A percentile compares a stretch with the other conserved stretches of the same genome.
Evolutionary conservation across 2,888 invertebrate genomes (phyloP).

Genomic region (Caenorhabditis zanzibari): DNA sequence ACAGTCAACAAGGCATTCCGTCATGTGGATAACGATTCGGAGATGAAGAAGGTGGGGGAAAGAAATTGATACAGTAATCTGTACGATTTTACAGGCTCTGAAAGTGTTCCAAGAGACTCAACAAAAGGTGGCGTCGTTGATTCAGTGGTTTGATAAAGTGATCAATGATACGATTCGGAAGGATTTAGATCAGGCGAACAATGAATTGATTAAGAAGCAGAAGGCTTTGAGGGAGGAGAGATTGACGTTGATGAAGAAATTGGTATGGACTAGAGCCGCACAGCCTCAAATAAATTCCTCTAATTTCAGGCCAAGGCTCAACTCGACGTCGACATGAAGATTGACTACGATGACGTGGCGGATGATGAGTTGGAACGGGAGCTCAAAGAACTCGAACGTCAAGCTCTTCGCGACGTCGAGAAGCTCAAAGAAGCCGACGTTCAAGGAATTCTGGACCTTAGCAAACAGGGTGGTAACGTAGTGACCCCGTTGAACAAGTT

Average conservation of each 20-base stretch:
- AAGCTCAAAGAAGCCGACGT: constrained; percentile 74
- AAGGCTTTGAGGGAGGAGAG: constrained; percentile 85
- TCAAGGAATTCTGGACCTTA: constrained; percentile 79
- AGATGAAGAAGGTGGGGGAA: constrained; percentile 83
- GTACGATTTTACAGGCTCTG: constrained; percentile 81
- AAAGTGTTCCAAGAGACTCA: constrained; percentile 85
- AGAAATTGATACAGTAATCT: no score
- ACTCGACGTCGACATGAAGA: constrained; percentile 81
- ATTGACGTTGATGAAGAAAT: constrained; percentile 85
- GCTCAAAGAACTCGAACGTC: constrained; percentile 83
- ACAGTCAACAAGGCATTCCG: constrained; percentile 85
- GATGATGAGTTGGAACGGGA: constrained; percentile 80
- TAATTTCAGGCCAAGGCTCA: constrained; percentile 76
- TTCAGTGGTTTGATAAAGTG: constrained; percentile 86
- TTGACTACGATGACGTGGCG: constrained; percentile 83
- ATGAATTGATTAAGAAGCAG: constrained; percentile 84
- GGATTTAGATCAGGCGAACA: constrained; percentile 85
- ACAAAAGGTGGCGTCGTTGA: constrained; percentile 84
- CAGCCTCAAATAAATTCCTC: background rate
- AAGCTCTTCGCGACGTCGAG: constrained; percentile 82
- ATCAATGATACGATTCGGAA: constrained; percentile 85
- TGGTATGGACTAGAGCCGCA: constrained; percentile 75
- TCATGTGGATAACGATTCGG: constrained; percentile 85
- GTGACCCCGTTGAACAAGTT: constrained; percentile 84
- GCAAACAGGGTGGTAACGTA: constrained; percentile 79